phyloP scores from a whole-genome alignment of 2,113 vertebrate genomes.

The Turdus rufiventris region DNA sequence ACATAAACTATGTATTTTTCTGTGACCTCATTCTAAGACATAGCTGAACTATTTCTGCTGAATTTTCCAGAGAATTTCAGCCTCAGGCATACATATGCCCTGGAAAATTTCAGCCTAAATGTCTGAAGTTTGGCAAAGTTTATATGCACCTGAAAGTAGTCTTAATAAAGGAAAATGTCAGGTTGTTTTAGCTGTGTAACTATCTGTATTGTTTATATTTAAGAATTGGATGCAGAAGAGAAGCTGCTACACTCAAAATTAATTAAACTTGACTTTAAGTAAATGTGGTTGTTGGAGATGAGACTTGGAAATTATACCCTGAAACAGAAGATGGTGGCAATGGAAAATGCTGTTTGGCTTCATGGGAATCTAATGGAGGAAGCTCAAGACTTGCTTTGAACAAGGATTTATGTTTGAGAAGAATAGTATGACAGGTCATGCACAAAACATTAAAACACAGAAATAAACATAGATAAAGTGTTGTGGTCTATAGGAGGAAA shows the following conservation, averaged over 20 bases:
- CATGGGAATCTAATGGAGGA: neutral
- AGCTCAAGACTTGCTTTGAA: neutral
- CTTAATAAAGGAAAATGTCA: neutral
- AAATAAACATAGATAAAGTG: neutral
- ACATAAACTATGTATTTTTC: slow-evolving; percentile 37
- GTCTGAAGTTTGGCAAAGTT: slow-evolving; percentile 47
- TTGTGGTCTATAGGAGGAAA: neutral
- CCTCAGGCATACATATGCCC: slow-evolving; percentile 44
- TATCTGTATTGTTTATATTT: neutral
- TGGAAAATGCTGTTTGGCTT: neutral
- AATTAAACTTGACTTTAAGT: neutral
- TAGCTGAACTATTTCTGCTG: slow-evolving; percentile 36
- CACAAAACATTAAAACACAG: neutral
- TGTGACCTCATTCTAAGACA: slow-evolving; percentile 57
- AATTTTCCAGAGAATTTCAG: slow-evolving; percentile 56
- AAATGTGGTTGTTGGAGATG: neutral
- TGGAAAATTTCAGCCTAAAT: slow-evolving; percentile 57
- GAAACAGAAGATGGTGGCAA: neutral
- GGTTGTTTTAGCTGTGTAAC: neutral
- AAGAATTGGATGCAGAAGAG: neutral
- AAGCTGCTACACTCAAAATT: neutral
- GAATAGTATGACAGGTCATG: neutral
- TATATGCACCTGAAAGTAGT: slow-evolving; percentile 33
- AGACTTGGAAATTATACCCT: neutral
- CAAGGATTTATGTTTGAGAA: neutral